Conservation (phyloP, 2,888 invertebrate genomes). For the Cloeon dipterum region DNA sequence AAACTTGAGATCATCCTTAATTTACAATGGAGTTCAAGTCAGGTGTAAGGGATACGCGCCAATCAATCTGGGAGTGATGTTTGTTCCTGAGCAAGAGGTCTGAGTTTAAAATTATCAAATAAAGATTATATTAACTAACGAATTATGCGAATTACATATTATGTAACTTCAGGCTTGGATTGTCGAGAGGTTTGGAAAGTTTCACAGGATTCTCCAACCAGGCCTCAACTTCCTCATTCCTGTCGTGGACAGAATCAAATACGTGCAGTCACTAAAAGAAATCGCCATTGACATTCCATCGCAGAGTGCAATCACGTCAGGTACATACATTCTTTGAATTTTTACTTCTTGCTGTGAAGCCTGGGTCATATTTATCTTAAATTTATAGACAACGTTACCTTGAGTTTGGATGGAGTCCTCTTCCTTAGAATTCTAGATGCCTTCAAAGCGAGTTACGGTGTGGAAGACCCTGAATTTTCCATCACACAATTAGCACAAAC, state of each 20-base stretch:
- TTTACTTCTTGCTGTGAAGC: background rate
- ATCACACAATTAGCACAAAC: conserved; percentile 98
- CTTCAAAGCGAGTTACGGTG: conserved; percentile 89
- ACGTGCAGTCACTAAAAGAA: conserved; percentile 97
- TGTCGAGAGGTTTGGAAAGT: conserved; percentile 96
- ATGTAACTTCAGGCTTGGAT: conserved; percentile 59
- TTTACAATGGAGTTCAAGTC: conserved; percentile 6
- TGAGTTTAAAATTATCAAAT: conserved; percentile 7
- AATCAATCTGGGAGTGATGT: conserved; percentile 80
- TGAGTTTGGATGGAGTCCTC: conserved; percentile 90
- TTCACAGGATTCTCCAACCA: conserved; percentile 77
- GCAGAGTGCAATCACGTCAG: conserved; percentile 89
- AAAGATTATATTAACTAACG: background rate
- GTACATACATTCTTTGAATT: conserved; percentile 14
- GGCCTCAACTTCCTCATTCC: conserved; percentile 86
- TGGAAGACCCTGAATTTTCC: conserved; percentile 98
- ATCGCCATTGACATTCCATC: conserved; percentile 98
- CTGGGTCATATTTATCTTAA: conserved; percentile 1
- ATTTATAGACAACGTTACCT: conserved; percentile 71
- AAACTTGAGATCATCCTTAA: no score
- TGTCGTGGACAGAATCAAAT: conserved; percentile 75
- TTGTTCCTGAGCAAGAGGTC: conserved; percentile 98
- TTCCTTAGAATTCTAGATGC: conserved; percentile 86
- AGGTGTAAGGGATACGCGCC: conserved; percentile 36
- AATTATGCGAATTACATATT: background rate